Evolutionary conservation across 2,888 invertebrate species (phyloP).

Genomic region (Ecliptopera silaceata): DNA sequence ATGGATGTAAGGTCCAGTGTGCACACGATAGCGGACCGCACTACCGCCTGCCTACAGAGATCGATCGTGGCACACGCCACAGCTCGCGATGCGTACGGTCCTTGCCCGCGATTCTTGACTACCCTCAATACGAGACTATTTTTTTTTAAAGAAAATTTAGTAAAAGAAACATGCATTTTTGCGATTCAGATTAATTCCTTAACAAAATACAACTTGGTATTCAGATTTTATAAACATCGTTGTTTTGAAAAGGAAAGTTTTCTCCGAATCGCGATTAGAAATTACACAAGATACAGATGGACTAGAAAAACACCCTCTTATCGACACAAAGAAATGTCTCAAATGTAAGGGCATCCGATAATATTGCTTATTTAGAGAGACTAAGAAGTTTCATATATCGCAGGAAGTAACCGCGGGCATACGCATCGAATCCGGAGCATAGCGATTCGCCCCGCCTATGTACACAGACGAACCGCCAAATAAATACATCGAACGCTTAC

Average conservation of each 20-base stretch:
- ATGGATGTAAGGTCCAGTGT: slow-evolving; percentile 17
- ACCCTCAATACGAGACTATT: slow-evolving; percentile 12
- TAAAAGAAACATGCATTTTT: neutral
- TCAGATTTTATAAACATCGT: too few species aligned
- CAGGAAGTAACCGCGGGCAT: slow-evolving; percentile 20
- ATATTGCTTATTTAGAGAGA: neutral
- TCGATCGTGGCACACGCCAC: slow-evolving; percentile 73
- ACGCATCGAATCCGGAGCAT: slow-evolving; percentile 26
- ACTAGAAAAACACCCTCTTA: too few species aligned
- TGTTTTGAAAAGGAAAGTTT: too few species aligned
- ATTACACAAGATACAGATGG: too few species aligned
- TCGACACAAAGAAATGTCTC: too few species aligned
- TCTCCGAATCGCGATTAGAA: too few species aligned
- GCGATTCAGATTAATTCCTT: too few species aligned
- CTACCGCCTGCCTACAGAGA: slow-evolving; percentile 61
- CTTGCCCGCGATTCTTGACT: slow-evolving; percentile 32
- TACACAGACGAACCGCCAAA: slow-evolving; percentile 75
- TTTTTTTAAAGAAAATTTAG: neutral
- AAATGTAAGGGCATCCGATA: too few species aligned
- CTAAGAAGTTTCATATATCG: slow-evolving; percentile 4
- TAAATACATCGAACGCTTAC: slow-evolving; percentile 81
- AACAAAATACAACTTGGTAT: too few species aligned
- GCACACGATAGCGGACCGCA: slow-evolving; percentile 31
- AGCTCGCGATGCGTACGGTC: slow-evolving; percentile 64
- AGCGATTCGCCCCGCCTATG: slow-evolving; percentile 69